Percentiles rank a stretch among this genome's conserved stretches.
Evolutionary conservation across 35 echinoderm and acorn worm genomes (phyloP).

Genomic region (Strongylocentrotus purpuratus): DNA sequence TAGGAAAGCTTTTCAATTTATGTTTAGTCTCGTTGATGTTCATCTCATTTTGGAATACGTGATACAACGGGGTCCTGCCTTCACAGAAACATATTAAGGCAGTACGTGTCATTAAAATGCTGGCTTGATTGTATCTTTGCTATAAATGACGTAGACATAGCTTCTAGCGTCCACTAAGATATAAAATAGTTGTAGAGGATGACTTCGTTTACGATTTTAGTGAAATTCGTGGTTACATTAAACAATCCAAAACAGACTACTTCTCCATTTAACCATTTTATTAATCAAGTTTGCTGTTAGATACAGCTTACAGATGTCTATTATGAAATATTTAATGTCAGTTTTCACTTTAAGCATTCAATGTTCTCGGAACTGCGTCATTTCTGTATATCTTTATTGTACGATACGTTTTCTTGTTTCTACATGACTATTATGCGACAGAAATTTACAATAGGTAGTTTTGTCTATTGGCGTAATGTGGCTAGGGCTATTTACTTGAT

Average conservation of each 20-base stretch:
- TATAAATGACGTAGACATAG: no score
- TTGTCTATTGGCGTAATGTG: neutral
- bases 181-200: neutral
- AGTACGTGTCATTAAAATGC: neutral
- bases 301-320: neutral
- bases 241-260: neutral
- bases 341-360: neutral
- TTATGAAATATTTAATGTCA: neutral
- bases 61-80: neutral
- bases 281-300: neutral
- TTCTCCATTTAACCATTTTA: neutral
- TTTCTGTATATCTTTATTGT: neutral
- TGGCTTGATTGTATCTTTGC: neutral
- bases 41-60: neutral
- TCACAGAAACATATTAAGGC: neutral
- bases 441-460: neutral
- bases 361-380: neutral
- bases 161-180: no score
- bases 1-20: neutral
- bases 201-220: neutral
- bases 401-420: neutral
- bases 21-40: neutral
- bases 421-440: neutral
- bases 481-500: neutral
- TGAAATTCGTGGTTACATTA: neutral